Evolutionary conservation across 2,113 vertebrate species (phyloP), one percentile per base, ranked within the genome.

Genomic region (Colossoma macropomum): DNA sequence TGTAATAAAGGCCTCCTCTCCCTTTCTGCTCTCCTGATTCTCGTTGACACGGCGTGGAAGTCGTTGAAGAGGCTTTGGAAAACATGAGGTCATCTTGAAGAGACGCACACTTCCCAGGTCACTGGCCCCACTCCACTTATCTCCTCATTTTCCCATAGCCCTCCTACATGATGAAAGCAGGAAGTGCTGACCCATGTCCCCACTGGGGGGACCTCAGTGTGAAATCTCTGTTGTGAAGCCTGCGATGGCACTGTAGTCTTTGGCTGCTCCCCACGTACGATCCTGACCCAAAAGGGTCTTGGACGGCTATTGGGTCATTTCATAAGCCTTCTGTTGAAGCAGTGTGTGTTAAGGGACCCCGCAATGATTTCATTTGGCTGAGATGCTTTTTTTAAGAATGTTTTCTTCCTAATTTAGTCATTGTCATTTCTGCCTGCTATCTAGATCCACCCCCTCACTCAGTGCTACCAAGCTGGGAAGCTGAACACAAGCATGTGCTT

Each of bases 61-160:
- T 48, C 70, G 3, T 32, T 30, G 62, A 62, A 23, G 34, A 50
- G n/a, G 27, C n/a, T 66, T 38, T 54, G 77, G 77, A 84, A 79
- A 73, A 23, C 62, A 83, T 86, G 45, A 85, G 80, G 68, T 85
- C 68, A 85, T 81, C 38, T 79, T 23, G 23, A 69, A 73, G 41
- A 45, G 59, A 71, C 75, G 16, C 85, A 83, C 28, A 75, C 79
- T 86, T 83, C 81, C 77, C 21, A 13, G 81, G 81, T 78, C 73
- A 68, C 32, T 75, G 87, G 45, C 75, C 34, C 27, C 23, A 52
- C 75, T 82, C 56, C 60, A 48, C 38, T 62, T 68, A 76, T 83
- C 83, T 77, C 65, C 16, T 83, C 21, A 16, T 68, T 80, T 63
- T 82, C 32, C 71, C 75, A 71, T 41, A 19, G 32, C 34, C 65